Evolutionary conservation across 2,888 invertebrate species (phyloP).

Genomic region (Cosmia trapezina): DNA sequence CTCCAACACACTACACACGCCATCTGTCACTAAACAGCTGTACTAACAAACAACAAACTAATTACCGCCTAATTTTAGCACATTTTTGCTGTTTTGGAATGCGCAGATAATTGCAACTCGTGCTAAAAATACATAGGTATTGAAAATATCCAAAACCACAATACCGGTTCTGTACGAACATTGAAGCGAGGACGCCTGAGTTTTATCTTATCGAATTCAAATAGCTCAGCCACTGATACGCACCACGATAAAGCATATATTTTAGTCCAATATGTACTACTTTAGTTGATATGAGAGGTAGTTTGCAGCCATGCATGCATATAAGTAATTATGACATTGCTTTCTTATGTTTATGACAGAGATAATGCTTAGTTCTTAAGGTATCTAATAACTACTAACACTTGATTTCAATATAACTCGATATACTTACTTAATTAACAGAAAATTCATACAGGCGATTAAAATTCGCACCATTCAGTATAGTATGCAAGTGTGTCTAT

Average conservation of each 20-base stretch:
- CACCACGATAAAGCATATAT: conserved; percentile 38
- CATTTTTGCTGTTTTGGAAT: conserved; percentile 9
- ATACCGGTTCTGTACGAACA: conserved; percentile 13
- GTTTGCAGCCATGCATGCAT: neutral
- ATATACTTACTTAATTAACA: neutral
- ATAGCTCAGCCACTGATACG: conserved; percentile 57
- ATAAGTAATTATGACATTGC: neutral
- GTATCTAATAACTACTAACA: too few relatives aligned
- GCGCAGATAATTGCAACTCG: neutral
- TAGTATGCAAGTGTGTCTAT: neutral
- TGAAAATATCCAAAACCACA: neutral
- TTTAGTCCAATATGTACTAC: conserved; percentile 10
- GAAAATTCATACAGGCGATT: neutral
- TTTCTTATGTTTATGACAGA: neutral
- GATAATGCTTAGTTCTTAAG: conserved; percentile 7
- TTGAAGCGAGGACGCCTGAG: conserved; percentile 40
- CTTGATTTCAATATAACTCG: neutral
- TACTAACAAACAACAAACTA: conserved; percentile 49
- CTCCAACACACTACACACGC: conserved; percentile 70
- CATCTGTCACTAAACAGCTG: conserved; percentile 73
- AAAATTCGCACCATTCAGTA: conserved; percentile 9
- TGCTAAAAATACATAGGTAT: conserved; percentile 7
- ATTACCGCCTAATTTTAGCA: conserved; percentile 7
- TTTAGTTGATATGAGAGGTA: neutral
- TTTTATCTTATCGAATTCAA: conserved; percentile 64